Conservation (phyloP, 2,113 vertebrate genomes). For the Carassius auratus region DNA sequence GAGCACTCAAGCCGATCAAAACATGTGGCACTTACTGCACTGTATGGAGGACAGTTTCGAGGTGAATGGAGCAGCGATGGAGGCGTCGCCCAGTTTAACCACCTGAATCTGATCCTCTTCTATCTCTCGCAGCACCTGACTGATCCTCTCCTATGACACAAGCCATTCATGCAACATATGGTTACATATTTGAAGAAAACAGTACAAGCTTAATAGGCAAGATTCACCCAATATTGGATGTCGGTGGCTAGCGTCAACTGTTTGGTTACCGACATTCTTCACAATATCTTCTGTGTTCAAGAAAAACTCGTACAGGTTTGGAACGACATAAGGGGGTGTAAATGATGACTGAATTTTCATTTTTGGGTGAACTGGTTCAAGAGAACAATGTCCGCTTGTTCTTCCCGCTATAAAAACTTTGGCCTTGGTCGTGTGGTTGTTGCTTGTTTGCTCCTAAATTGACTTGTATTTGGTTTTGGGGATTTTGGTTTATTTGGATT, state of each 20-base stretch:
- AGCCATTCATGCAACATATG: background rate
- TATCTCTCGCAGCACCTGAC: slow-evolving; percentile 91
- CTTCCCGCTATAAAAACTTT: too few species aligned
- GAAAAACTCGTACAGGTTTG: too few species aligned
- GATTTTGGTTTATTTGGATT: too few species aligned
- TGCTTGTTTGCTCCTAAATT: too few species aligned
- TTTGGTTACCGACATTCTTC: background rate
- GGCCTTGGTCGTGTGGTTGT: too few species aligned
- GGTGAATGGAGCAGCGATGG: slow-evolving; percentile 96
- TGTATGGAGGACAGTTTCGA: slow-evolving; percentile 97
- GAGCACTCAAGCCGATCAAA: too few species aligned
- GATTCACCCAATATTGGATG: background rate
- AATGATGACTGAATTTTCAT: too few species aligned
- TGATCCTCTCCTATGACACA: slow-evolving; percentile 85
- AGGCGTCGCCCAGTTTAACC: slow-evolving; percentile 95
- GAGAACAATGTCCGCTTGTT: too few species aligned
- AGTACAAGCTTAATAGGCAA: background rate
- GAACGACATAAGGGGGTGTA: too few species aligned
- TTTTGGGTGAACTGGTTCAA: background rate
- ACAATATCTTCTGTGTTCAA: too few species aligned
- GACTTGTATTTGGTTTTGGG: too few species aligned
- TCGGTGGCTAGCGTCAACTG: background rate
- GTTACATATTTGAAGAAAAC: background rate
- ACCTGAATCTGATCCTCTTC: slow-evolving; percentile 91
- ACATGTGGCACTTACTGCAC: slow-evolving; percentile 83